Evolutionary conservation across 2,888 invertebrate species (phyloP).

Genomic region (Melolontha melolontha): DNA sequence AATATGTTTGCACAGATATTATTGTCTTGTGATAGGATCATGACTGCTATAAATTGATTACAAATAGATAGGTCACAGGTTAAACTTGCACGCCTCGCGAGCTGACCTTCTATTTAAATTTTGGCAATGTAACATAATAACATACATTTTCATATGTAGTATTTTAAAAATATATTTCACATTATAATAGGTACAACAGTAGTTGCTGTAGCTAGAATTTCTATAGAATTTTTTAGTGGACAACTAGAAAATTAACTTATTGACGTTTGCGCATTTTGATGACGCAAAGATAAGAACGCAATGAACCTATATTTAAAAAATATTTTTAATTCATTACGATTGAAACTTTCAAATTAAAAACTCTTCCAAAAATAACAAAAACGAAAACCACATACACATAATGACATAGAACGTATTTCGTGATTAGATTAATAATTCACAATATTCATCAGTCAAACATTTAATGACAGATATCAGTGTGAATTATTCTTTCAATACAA

Average conservation of each 20-base stretch:
- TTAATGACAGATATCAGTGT: too few species aligned
- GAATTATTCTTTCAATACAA: too few species aligned
- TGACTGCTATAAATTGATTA: constrained; percentile 30
- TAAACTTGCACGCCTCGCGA: constrained; percentile 16
- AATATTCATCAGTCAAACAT: too few species aligned
- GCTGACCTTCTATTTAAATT: constrained; percentile 27
- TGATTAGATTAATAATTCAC: too few species aligned
- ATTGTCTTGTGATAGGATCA: constrained; percentile 27
- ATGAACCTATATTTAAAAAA: too few species aligned
- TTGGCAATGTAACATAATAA: constrained; percentile 22
- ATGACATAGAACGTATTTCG: too few species aligned
- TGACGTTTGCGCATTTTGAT: constrained; percentile 13
- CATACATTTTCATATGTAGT: neutral
- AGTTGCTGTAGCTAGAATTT: too few species aligned
- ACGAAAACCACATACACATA: too few species aligned
- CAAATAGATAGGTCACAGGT: constrained; percentile 38
- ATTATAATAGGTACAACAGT: neutral
- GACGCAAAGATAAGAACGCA: neutral
- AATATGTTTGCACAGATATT: neutral
- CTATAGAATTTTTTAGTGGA: constrained; percentile 8
- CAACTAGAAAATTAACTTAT: constrained; percentile 15
- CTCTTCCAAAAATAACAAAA: too few species aligned
- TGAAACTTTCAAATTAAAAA: too few species aligned
- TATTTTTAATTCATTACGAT: too few species aligned
- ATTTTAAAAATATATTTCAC: constrained; percentile 27